Percentiles rank a stretch among this genome's conserved stretches.
Evolutionary conservation across 2,113 vertebrate genomes (phyloP).

Genomic region (Anguilla rostrata): DNA sequence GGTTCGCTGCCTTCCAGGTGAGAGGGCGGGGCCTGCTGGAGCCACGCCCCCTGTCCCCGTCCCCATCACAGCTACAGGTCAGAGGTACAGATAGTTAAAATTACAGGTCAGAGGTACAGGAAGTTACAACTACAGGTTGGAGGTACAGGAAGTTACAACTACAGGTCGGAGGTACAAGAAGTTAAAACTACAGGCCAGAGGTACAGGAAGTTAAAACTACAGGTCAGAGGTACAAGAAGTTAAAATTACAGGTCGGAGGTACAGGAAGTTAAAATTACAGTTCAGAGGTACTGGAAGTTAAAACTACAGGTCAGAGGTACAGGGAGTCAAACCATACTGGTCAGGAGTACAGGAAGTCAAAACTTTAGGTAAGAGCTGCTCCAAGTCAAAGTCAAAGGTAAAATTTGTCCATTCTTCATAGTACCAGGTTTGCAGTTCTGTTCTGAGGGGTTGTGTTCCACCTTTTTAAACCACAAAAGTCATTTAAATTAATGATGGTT

Average conservation of each 20-base stretch:
- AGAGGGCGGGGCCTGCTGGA: not conserved
- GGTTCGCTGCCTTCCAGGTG: constrained; percentile 97
- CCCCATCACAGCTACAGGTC: not conserved
- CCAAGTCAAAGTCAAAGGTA: no score
- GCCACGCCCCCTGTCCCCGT: not conserved
- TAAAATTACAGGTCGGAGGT: not conserved
- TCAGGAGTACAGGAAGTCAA: not conserved
- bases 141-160: not conserved
- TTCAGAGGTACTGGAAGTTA: not conserved
- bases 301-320: not conserved
- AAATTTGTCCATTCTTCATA: no score
- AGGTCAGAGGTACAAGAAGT: not conserved
- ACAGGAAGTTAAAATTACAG: not conserved
- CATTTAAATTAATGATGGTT: no score
- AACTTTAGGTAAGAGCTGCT: no score
- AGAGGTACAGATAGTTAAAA: not conserved
- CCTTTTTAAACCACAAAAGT: no score
- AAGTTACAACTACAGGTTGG: not conserved
- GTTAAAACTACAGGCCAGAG: not conserved
- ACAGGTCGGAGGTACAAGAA: not conserved
- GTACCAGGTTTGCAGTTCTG: no score
- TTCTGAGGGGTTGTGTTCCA: no score
- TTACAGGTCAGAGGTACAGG: no score
- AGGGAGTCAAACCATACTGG: not conserved
- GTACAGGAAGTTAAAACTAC: not conserved